These are phyloP conservation scores for Callimorpha dominula DNA, from an alignment of 2,888 invertebrate genomes.

Conservation along the genomic window DNA sequence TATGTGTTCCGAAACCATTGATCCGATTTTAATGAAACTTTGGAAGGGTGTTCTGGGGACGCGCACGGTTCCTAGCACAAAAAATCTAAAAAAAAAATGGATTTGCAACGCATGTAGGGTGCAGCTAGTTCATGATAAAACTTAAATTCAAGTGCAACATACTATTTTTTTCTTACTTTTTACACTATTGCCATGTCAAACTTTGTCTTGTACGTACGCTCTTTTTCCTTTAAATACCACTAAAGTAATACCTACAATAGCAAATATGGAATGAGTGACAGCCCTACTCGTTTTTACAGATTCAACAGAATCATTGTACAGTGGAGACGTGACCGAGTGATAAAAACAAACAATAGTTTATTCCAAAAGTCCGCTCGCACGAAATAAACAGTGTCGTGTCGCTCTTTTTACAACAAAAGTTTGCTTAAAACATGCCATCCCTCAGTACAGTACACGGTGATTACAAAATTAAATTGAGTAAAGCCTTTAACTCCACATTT, in stretches of 20 bases:
- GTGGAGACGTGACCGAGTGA: conserved; percentile 8
- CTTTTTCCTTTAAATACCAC: neutral
- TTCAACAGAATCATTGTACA: conserved; percentile 12
- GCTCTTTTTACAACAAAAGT: conserved; percentile 12
- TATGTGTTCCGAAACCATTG: no score
- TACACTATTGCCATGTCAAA: no score
- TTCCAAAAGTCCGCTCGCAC: conserved; percentile 13
- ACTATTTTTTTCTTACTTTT: no score
- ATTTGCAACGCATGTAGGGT: no score
- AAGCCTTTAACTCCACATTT: conserved; percentile 20
- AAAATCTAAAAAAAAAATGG: no score
- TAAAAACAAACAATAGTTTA: conserved; percentile 22
- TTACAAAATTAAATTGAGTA: conserved; percentile 20
- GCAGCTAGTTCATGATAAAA: no score
- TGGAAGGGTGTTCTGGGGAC: no score
- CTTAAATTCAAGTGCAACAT: no score
- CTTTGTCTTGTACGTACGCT: neutral
- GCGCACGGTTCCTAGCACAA: no score
- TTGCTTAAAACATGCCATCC: conserved; percentile 6
- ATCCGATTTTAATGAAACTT: no score
- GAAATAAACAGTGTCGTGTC: conserved; percentile 14
- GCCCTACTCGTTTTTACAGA: neutral
- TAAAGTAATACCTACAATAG: neutral
- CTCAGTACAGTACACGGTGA: neutral
- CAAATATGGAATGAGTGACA: neutral